These are phyloP conservation scores for Hypomecis atomaria DNA, from an alignment of 2,888 invertebrate species.

Conservation along the genomic window DNA sequence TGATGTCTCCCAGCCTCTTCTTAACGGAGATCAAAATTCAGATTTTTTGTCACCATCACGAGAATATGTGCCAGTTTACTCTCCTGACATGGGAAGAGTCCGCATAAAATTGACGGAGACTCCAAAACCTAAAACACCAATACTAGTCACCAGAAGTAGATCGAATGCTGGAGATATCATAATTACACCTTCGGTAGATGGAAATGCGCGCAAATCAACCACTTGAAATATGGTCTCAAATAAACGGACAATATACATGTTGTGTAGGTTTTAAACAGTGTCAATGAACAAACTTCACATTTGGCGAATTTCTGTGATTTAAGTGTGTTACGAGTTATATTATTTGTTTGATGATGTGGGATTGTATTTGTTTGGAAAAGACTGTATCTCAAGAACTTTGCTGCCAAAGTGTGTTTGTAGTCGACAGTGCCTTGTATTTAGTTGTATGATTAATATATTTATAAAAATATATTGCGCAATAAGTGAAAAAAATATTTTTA, in stretches of 20 bases:
- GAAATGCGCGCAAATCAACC: slow-evolving; percentile 69
- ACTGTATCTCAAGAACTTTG: slow-evolving; percentile 70
- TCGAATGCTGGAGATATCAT: slow-evolving; percentile 91
- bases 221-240: slow-evolving; percentile 69
- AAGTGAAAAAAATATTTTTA: slow-evolving; percentile 78
- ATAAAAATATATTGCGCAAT: slow-evolving; percentile 78
- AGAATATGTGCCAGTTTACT: slow-evolving; percentile 82
- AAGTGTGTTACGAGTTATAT: slow-evolving; percentile 62
- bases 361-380: slow-evolving; percentile 59
- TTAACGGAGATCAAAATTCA: slow-evolving; percentile 74
- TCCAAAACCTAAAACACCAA: slow-evolving; percentile 92
- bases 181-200: slow-evolving; percentile 85
- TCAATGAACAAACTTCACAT: slow-evolving; percentile 78
- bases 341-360: slow-evolving; percentile 52
- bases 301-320: slow-evolving; percentile 83
- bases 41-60: slow-evolving; percentile 76
- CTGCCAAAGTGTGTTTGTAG: slow-evolving; percentile 86
- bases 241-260: slow-evolving; percentile 63
- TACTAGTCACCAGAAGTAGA: slow-evolving; percentile 90
- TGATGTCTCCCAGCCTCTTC: slow-evolving; percentile 80
- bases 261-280: slow-evolving; percentile 65
- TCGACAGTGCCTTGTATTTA: slow-evolving; percentile 83
- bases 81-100: slow-evolving; percentile 90
- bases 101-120: slow-evolving; percentile 91
- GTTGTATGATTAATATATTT: slow-evolving; percentile 74